Evolutionary conservation across 2,797 vertebrate genomes (phyloP), one percentile per base, ranked within the genome.

Genomic region (Tadarida brasiliensis): DNA sequence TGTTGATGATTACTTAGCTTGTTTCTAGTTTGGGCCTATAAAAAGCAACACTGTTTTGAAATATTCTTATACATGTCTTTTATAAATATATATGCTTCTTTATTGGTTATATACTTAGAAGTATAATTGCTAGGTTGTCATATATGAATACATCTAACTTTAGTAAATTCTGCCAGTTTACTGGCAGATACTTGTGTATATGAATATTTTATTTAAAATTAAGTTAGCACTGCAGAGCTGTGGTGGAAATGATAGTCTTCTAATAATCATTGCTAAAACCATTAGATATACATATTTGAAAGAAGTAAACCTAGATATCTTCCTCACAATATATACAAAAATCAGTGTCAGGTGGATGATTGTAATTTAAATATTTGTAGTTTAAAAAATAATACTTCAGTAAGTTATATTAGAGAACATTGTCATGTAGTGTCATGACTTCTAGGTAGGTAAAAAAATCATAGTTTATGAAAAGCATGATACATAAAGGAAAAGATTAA

Each of bases 161-260:
- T 77, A 56, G 20, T 73, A 74, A 22, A 49, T 86, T 77, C 14
- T 89, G 3, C 14, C 47, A 82, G 22, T 65, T 84, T 81, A 10
- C 33, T 73, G 28, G 10, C 8, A 68, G 49, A 47, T 70, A 67
- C 2, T 82, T 68, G 8, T 11, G 3, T 91, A 59, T 51, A 91
- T 68, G 14, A 12, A 76, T 16, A 12, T 74, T 95, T 85, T 20
- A 81, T 92, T 95, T 81, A 87, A 94, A 94, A 91, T 74, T 8
- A 88, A 91, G 6, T 77, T 56, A 92, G 15, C 10, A 82, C 26
- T 73, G 10, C 4, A 67, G 22, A 90, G 10, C 19, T 88, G 3
- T 56, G 51, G 33, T 16, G 2, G 7, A 74, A 71, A 68, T 10
- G 3, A 54, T 84, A 77, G 16, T 70, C 47, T 47, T 47, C 22